Conservation (phyloP, 2,113 vertebrate species). For the Uropsilus gracilis region DNA sequence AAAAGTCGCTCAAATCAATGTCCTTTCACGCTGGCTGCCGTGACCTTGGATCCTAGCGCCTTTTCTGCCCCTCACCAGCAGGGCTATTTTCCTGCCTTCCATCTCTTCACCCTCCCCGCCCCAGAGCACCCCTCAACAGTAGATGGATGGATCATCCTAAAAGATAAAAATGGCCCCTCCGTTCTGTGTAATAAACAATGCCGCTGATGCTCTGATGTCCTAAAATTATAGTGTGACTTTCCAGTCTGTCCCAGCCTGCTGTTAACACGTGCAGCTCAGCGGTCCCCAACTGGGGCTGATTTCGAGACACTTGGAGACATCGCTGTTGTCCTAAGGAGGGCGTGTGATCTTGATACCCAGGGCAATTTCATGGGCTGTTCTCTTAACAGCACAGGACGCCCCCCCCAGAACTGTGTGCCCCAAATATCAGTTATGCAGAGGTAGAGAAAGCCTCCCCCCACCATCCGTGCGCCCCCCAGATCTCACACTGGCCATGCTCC, state of each 20-base stretch:
- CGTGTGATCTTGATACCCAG: not conserved
- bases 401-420: not conserved
- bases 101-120: not conserved
- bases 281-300: not conserved
- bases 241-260: not conserved
- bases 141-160: not conserved
- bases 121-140: not conserved
- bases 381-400: too few species aligned
- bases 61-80: not conserved
- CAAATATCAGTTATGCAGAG: too few species aligned
- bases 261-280: not conserved
- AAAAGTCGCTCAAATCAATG: not conserved
- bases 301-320: not conserved
- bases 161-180: not conserved
- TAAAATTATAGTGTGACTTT: not conserved
- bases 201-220: not conserved
- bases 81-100: not conserved
- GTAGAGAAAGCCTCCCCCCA: accelerated
- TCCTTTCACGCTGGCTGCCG: not conserved
- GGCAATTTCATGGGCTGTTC: not conserved
- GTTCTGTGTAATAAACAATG: not conserved
- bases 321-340: not conserved
- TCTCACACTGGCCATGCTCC: not conserved
- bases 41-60: not conserved
- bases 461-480: not conserved